These are phyloP conservation scores for Glyptemys insculpta DNA, from an alignment of 2,797 vertebrate species.

Conservation along the genomic window DNA sequence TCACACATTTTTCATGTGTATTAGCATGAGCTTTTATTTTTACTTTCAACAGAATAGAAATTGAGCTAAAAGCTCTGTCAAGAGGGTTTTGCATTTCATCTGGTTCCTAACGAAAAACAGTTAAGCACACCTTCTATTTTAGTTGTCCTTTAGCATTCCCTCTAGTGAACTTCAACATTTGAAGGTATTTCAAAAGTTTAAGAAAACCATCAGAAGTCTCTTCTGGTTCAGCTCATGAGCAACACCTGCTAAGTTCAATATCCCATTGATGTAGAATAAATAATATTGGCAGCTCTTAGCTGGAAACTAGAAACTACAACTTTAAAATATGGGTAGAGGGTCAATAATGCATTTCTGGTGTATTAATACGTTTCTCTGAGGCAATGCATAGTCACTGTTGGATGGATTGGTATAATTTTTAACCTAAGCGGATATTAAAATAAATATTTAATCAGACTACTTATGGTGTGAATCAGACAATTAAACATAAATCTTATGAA, in stretches of 20 bases:
- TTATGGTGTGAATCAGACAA: constrained; percentile 64
- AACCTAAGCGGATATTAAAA: constrained; percentile 67
- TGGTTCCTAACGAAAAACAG: neutral
- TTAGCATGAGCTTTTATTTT: neutral
- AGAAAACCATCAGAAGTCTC: neutral
- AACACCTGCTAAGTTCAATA: constrained; percentile 48
- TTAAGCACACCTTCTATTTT: neutral
- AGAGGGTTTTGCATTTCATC: neutral
- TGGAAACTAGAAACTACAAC: neutral
- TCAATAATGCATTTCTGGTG: neutral
- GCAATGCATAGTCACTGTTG: constrained; percentile 30
- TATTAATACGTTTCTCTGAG: constrained; percentile 45
- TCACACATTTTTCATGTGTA: neutral
- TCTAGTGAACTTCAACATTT: constrained; percentile 22
- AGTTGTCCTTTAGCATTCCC: constrained; percentile 17
- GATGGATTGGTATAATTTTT: constrained; percentile 71
- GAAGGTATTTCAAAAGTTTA: constrained; percentile 34
- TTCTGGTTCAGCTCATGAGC: constrained; percentile 25
- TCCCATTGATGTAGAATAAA: constrained; percentile 13
- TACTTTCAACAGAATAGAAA: neutral
- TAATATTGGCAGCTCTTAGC: constrained; percentile 1
- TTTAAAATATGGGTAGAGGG: constrained; percentile 2
- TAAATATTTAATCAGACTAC: constrained; percentile 80
- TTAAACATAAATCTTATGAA: constrained; percentile 76
- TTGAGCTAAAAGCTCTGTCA: constrained; percentile 11